Base-by-base conservation (phyloP, 1,140 invertebrate species). In the Steinernema feltiae region DNA sequence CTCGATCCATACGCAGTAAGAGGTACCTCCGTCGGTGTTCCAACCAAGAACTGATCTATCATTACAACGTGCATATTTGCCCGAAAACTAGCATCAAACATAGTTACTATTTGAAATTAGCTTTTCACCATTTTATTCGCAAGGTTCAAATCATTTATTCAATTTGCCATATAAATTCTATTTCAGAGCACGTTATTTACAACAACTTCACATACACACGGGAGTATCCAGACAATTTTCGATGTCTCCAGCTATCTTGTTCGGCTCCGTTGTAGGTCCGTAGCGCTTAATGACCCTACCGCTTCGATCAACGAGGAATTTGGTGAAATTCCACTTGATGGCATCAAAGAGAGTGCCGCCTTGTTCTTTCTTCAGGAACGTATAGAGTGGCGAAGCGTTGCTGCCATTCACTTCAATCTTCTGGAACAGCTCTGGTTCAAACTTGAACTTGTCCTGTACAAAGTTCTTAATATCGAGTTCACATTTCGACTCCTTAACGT, bases 271-370 rank as follows among this genome's bases (percentile, higher is more conserved):
- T 69, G 89, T 91, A 0, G 94, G 93, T 12, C 90, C 90, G 87
- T 92, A 92, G 83, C 94, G 89, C 79, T 92, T 91, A 27, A 96
- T 91, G 0, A 93, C 92, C 63, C 92, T 87, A 1, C 95, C 95
- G 70, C 95, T 88, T 85, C 91, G 93, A 86, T 96, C 90, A 32
- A 97, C 88, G 48, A 98, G 89, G 87, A 98, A 98, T 86, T 98
- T 98, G 1, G 93, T 93, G 82, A 97, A 98, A 87, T 98, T 98
- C 95, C 95, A 98, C 85, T 97, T 97, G 79, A 83, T 85, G 17
- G 80, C 79, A 77, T 81, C 82, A 69, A 83, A 69, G 24, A 85
- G 71, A 35, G 85, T 86, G 48, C 88, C 88, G 70, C 81, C 78
- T 78, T 88, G 83, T 76, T 88, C 87, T 18, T 85, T 79, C 78